Evolutionary conservation across 2,113 vertebrate genomes (phyloP), one percentile per base, ranked within the genome.

Genomic region (Forbesichthys agassizii): DNA sequence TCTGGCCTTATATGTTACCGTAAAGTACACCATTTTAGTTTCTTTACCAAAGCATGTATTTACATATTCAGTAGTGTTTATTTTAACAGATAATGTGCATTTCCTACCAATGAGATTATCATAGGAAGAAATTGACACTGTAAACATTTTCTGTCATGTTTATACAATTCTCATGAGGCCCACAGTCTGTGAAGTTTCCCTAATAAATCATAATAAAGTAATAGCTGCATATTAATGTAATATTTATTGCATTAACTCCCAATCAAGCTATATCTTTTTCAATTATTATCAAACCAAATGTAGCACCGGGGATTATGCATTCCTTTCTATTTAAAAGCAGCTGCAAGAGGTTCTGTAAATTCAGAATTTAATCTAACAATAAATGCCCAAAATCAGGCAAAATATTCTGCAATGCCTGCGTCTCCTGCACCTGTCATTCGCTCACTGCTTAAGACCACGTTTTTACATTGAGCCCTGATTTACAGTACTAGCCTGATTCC

Each of bases 151-250:
- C 59, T 67, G 69, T 73, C 68, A 60, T 47, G 27, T 69, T 81
- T 73, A 27, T 27, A 27, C 73, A 60, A 46, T 63, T 63, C 71
- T 79, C 61, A 63, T 73, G 63, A 18, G 8, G 27, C 27, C 42
- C 16, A 47, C n/a, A 27, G 61, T 64, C 27, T 27, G 27, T 27
- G 27, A 27, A 27, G 27, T 68, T 61, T 33, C 60, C 48, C 59
- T 69, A 68, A 85, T 86, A 71, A 74, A 81, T 88, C 82, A 75
- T 64, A 20, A 66, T 75, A 62, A 68, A 75, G 66, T 61, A 61
- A 49, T 54, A 33, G 56, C 67, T 42, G 53, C 47, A 16, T 12
- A 61, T 73, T 51, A 69, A 54, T 60, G 70, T 73, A 60, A 73
- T 66, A 52, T 61, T 64, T 20, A 64, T 57, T 52, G 7, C n/a